A percentile compares a stretch with the other conserved stretches of the same genome.
Evolutionary conservation across 2,888 invertebrate genomes (phyloP).

Genomic region (Nomada ruficornis): DNA sequence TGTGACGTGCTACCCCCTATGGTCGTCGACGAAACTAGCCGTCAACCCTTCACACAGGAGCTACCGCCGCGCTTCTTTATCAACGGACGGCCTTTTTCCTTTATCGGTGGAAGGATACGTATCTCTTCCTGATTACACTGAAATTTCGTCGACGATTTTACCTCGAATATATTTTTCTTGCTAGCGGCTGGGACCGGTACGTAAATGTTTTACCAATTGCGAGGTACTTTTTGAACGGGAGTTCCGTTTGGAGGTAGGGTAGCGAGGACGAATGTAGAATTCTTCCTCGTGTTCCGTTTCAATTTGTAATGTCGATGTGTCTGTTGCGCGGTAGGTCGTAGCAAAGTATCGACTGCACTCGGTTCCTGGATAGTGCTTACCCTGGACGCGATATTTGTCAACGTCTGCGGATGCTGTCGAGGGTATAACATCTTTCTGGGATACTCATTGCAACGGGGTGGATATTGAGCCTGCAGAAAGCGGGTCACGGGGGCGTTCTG

Average conservation of each 20-base stretch:
- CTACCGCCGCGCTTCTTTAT: slow-evolving; percentile 74
- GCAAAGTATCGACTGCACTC: slow-evolving; percentile 43
- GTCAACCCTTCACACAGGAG: slow-evolving; percentile 33
- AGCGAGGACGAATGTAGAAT: not conserved
- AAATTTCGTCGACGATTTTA: too few species aligned
- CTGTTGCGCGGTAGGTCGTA: not conserved
- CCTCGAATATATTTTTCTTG: too few species aligned
- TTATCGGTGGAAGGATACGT: slow-evolving; percentile 52
- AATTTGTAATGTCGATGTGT: too few species aligned
- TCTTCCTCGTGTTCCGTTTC: not conserved
- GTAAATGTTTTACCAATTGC: too few species aligned
- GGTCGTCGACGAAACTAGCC: slow-evolving; percentile 75
- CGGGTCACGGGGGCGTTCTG: not conserved
- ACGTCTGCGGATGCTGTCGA: not conserved
- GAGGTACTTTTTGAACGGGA: too few species aligned
- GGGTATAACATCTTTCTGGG: not conserved
- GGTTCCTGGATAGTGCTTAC: not conserved
- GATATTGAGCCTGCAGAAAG: slow-evolving; percentile 13
- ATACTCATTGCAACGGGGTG: slow-evolving; percentile 14
- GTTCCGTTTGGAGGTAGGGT: too few species aligned
- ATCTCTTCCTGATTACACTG: not conserved
- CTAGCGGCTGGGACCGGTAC: too few species aligned
- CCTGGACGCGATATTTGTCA: slow-evolving; percentile 13
- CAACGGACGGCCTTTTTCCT: slow-evolving; percentile 58
- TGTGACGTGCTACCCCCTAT: slow-evolving; percentile 80